Evolutionary conservation across 2,113 vertebrate species (phyloP), one percentile per base, ranked within the genome.

Genomic region (Drymodes brunneopygia): DNA sequence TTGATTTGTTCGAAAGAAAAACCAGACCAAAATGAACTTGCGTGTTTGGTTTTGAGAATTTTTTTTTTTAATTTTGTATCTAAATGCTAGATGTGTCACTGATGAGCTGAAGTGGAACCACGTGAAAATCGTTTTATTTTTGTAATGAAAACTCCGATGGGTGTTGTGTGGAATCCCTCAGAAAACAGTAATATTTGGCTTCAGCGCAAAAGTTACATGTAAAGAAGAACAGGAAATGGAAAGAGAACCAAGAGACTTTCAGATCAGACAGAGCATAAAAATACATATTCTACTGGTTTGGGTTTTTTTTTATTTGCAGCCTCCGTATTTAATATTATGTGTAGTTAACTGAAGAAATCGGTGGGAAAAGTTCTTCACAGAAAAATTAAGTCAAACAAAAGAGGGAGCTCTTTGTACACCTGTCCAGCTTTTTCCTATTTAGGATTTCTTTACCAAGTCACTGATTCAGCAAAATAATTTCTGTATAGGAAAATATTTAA

Each of bases 321-420:
- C 15, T 75, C 24, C n/a, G 19, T 25, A 11, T 67, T 91, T 91
- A 60, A 7, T 67, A 33, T 18, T 61, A 13, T 24, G 48, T 61
- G 44, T 61, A 54, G 36, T 40, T 89, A 51, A 22, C 28, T 35
- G 66, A n/a, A 11, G 4, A 72, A 89, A 47, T 10, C 28, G 35
- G 5, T 57, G 45, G 28, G 1, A 38, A 86, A 74, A 79, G 7
- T 64, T 62, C 23, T 69, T 80, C 12, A 50, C 15, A 28, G 44
- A 83, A 48, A 35, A 57, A 54, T 20, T 23, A 51, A 86, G 35
- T 72, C 21, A 66, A 33, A 85, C 90, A 42, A 69, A 83, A 90
- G 92, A 94, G 82, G 80, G 71, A 93, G 88, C 82, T 93, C 58
- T 95, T 73, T 28, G 29, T 62, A 50, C n/a, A 62, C 27, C n/a